phyloP scores from a whole-genome alignment of 30 jellyfish, hydroid and myxozoan genomes.

The Clytia hemisphaerica region DNA sequence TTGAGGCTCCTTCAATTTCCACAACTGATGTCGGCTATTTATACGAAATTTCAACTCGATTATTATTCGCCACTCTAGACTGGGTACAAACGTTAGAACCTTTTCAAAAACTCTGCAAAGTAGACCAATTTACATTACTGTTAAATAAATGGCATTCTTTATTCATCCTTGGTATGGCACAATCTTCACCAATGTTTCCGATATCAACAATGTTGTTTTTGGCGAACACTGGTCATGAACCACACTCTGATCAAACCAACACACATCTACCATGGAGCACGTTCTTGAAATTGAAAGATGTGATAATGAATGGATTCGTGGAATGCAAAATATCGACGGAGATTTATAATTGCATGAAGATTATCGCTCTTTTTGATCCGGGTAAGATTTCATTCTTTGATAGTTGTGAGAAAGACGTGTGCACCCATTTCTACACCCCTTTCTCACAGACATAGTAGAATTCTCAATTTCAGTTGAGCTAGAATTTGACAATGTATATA shows the following conservation, averaged over 20 bases:
- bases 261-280: conserved; percentile 72
- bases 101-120: conserved; percentile 68
- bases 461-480: too few species aligned
- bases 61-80: conserved; percentile 88
- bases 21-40: conserved; percentile 89
- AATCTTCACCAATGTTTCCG: conserved; percentile 92
- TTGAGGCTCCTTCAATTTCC: conserved; percentile 83
- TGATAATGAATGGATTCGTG: conserved; percentile 75
- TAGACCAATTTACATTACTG: conserved; percentile 62
- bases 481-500: too few species aligned
- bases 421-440: neutral
- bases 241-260: conserved; percentile 1
- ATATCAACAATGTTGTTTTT: conserved; percentile 78
- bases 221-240: conserved; percentile 31
- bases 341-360: conserved; percentile 82
- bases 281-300: conserved; percentile 66
- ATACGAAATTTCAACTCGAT: conserved; percentile 84
- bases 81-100: conserved; percentile 81
- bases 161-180: conserved; percentile 86
- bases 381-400: conserved; percentile 30
- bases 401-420: neutral
- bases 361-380: conserved; percentile 84
- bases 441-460: too few species aligned
- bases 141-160: conserved; percentile 81
- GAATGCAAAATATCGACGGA: conserved; percentile 58